Conservation (phyloP, 2,888 invertebrate species). For the Leptopterna dolabrata region DNA sequence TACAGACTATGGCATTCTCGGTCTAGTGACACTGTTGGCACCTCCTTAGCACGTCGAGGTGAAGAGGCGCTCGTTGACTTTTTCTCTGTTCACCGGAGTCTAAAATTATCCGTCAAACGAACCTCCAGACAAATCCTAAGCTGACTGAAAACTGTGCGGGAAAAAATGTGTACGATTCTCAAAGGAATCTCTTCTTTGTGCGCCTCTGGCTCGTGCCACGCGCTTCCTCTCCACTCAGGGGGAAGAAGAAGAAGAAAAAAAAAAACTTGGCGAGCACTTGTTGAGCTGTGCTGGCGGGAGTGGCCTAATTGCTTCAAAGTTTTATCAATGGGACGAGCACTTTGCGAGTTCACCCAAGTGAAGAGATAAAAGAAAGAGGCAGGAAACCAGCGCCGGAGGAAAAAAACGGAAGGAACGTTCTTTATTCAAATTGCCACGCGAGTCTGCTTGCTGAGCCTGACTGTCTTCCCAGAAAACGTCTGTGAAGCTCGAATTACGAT, state of each 20-base stretch:
- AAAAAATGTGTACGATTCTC: not conserved
- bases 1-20: no score
- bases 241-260: not conserved
- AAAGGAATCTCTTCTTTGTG: not conserved
- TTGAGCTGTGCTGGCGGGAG: constrained; percentile 36
- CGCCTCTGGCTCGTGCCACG: not conserved
- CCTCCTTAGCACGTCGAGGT: no score
- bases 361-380: constrained; percentile 39
- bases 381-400: constrained; percentile 31
- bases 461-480: not conserved
- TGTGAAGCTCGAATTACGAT: no score
- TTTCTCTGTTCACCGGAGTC: no score
- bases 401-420: not conserved
- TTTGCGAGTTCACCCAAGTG: constrained; percentile 30
- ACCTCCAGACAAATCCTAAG: not conserved
- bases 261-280: constrained; percentile 12
- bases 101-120: no score
- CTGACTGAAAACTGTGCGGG: not conserved
- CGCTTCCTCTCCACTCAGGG: not conserved
- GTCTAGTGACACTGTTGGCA: no score
- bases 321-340: constrained; percentile 48
- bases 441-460: not conserved
- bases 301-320: constrained; percentile 36
- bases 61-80: no score
- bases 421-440: constrained; percentile 8